Conservation (phyloP, 2,888 invertebrate species). For the Crepidodera aurea region DNA sequence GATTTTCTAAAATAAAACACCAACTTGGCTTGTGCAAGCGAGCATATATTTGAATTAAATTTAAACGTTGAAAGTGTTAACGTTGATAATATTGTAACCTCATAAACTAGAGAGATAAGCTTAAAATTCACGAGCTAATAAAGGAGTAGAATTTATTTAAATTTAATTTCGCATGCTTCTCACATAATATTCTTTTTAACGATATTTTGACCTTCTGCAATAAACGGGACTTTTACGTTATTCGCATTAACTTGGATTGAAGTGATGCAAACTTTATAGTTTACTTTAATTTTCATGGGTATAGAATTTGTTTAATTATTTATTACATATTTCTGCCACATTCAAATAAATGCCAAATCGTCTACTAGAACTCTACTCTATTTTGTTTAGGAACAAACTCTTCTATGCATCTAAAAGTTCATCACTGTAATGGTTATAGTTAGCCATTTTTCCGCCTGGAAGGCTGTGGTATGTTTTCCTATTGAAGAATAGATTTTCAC, state of each 20-base stretch:
- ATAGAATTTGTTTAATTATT: too few species aligned
- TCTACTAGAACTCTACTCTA: too few species aligned
- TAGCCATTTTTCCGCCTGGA: too few species aligned
- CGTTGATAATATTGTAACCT: constrained; percentile 15
- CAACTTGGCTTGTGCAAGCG: constrained; percentile 1
- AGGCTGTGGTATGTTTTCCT: too few species aligned
- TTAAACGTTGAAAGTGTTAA: constrained; percentile 15
- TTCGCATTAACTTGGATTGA: not conserved
- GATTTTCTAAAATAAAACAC: constrained; percentile 8
- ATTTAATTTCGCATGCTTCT: constrained; percentile 6
- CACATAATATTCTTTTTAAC: constrained; percentile 5
- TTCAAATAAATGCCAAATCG: too few species aligned
- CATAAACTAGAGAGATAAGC: constrained; percentile 12
- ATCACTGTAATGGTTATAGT: too few species aligned
- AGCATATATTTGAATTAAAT: constrained; percentile 13
- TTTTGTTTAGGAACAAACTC: too few species aligned
- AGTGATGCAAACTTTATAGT: too few species aligned
- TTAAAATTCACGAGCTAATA: constrained; percentile 11
- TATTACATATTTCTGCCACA: too few species aligned
- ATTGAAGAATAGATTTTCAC: too few species aligned
- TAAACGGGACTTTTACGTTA: not conserved
- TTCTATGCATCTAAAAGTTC: too few species aligned
- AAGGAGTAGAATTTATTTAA: constrained; percentile 11
- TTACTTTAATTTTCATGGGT: too few species aligned
- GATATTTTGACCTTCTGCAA: not conserved